Percentiles rank a stretch among this genome's conserved stretches.
Conservation (phyloP, 2,888 invertebrate genomes). For the Tipula confusa region DNA sequence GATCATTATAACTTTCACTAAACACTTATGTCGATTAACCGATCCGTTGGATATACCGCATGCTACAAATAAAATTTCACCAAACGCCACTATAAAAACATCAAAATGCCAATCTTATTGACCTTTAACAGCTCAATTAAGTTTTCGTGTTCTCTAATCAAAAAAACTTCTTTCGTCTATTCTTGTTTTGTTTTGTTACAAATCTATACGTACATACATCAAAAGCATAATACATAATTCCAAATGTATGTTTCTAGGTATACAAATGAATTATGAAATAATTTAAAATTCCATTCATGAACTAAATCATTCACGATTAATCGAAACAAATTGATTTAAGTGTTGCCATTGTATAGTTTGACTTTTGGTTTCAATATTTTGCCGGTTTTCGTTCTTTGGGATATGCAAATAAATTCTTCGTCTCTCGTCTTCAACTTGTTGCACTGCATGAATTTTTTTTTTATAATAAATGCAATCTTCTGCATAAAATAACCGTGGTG, state of each 20-base stretch:
- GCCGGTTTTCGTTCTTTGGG: background rate
- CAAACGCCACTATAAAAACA: background rate
- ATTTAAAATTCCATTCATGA: background rate
- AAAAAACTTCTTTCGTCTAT: no score
- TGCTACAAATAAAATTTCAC: background rate
- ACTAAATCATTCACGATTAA: background rate
- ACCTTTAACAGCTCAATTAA: background rate
- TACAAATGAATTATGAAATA: background rate
- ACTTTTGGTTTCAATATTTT: background rate
- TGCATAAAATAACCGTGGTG: no score
- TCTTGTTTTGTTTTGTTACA: no score
- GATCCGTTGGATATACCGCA: background rate
- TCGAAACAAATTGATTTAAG: background rate
- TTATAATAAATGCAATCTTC: background rate
- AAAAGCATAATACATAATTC: no score
- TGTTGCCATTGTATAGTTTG: background rate
- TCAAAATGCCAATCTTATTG: background rate
- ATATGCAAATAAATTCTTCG: background rate
- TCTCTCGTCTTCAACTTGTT: background rate
- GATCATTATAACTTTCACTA: background rate
- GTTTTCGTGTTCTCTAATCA: background rate
- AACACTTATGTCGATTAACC: background rate
- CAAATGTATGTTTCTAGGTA: no score
- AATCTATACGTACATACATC: no score
- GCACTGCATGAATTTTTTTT: background rate